Conservation (phyloP, 2,113 vertebrate genomes). For the Copsychus sechellarum region DNA sequence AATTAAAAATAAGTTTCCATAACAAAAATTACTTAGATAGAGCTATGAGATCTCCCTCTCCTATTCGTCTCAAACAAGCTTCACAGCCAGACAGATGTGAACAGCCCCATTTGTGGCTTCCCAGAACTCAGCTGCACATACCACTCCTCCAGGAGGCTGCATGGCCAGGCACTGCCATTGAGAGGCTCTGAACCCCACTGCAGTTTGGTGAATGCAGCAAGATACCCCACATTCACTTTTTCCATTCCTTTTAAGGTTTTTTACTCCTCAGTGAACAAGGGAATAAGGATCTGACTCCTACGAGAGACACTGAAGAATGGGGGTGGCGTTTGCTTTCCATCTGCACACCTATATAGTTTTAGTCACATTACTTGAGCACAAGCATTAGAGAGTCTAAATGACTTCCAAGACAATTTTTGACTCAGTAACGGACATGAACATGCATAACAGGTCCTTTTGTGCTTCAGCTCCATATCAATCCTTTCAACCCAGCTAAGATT, state of each 20-base stretch:
- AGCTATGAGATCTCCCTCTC: background rate
- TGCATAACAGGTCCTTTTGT: background rate
- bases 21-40: background rate
- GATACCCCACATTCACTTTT: background rate
- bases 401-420: background rate
- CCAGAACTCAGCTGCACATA: background rate
- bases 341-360: rapidly evolving
- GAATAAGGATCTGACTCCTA: background rate
- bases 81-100: background rate
- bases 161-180: background rate
- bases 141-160: background rate
- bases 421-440: background rate
- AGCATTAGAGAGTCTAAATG: background rate
- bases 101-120: background rate
- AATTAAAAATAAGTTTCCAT: slow-evolving; percentile 62
- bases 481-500: background rate
- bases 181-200: background rate
- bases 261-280: background rate
- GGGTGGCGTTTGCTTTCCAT: background rate
- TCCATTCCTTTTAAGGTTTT: background rate
- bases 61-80: background rate
- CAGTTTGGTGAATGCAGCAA: background rate
- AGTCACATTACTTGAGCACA: background rate
- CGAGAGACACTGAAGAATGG: background rate
- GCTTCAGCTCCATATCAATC: background rate